Conservation (phyloP, 2,113 vertebrate genomes). For the Eira barbara region DNA sequence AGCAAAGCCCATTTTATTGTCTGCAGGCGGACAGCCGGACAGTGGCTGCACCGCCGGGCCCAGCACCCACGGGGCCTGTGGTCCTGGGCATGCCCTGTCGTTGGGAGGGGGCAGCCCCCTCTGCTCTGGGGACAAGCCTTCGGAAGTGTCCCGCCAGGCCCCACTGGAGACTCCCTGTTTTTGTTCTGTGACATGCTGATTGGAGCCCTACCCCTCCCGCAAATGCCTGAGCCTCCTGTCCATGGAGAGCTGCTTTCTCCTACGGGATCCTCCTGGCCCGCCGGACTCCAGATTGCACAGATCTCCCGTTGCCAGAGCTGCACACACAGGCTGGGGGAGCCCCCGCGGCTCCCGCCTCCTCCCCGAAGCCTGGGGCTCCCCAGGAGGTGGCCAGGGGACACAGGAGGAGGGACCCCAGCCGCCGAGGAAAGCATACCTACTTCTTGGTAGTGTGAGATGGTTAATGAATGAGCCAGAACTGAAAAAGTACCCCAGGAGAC, state of each 20-base stretch:
- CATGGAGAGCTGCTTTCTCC: neutral
- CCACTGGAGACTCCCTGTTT: neutral
- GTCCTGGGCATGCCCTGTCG: neutral
- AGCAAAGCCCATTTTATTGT: constrained; percentile 77
- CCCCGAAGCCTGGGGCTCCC: neutral
- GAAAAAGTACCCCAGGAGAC: neutral
- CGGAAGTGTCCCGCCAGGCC: fast-evolving
- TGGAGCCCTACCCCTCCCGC: neutral
- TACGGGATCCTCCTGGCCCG: neutral
- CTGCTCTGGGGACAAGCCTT: neutral
- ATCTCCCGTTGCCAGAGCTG: fast-evolving
- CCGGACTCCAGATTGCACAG: neutral
- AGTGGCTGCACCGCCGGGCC: constrained; percentile 65
- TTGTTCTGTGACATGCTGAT: neutral
- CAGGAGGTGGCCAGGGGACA: constrained; percentile 30
- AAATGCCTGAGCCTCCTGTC: neutral
- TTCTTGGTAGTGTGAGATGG: neutral
- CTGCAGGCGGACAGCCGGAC: constrained; percentile 68
- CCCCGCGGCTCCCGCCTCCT: no score
- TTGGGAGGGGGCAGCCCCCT: neutral
- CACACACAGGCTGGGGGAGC: no score
- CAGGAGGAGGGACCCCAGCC: neutral
- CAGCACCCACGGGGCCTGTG: constrained; percentile 39
- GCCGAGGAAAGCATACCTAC: neutral
- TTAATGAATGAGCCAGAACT: neutral